Evolutionary conservation across 2,797 vertebrate species (phyloP).

Genomic region (Xenops minutus): DNA sequence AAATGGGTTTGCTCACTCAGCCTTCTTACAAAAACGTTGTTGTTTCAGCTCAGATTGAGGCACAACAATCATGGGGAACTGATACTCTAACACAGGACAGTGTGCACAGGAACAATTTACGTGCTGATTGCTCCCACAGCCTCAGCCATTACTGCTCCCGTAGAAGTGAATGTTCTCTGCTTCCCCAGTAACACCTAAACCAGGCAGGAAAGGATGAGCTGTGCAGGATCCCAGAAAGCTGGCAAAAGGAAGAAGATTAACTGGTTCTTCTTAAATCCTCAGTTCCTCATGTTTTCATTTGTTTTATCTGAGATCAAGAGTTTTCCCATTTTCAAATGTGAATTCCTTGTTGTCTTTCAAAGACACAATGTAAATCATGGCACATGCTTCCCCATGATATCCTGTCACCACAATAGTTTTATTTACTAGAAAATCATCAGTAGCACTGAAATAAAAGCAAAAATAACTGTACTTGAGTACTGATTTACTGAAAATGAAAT

Average conservation of each 20-base stretch:
- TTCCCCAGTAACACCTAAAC: not conserved
- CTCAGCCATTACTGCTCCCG: not conserved
- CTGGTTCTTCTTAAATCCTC: not conserved
- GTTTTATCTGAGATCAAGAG: not conserved
- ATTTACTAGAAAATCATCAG: not conserved
- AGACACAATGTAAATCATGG: rapidly evolving
- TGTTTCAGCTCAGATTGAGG: not conserved
- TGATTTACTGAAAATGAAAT: not conserved
- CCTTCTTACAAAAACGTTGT: not conserved
- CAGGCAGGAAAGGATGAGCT: not conserved
- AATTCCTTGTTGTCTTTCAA: not conserved
- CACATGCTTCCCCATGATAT: not conserved
- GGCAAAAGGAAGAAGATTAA: not conserved
- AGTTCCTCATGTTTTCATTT: not conserved
- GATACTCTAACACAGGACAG: not conserved
- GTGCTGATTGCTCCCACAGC: rapidly evolving
- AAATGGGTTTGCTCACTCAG: not conserved
- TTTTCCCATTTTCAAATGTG: not conserved
- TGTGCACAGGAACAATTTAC: rapidly evolving
- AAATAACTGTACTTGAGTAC: not conserved
- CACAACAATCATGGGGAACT: not conserved
- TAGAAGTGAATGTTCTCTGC: rapidly evolving
- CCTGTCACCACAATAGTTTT: not conserved
- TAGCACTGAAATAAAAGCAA: not conserved
- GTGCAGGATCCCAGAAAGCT: not conserved